These are phyloP conservation scores for Nycticorax nycticorax DNA, from an alignment of 2,113 vertebrate species.

Conservation along the genomic window DNA sequence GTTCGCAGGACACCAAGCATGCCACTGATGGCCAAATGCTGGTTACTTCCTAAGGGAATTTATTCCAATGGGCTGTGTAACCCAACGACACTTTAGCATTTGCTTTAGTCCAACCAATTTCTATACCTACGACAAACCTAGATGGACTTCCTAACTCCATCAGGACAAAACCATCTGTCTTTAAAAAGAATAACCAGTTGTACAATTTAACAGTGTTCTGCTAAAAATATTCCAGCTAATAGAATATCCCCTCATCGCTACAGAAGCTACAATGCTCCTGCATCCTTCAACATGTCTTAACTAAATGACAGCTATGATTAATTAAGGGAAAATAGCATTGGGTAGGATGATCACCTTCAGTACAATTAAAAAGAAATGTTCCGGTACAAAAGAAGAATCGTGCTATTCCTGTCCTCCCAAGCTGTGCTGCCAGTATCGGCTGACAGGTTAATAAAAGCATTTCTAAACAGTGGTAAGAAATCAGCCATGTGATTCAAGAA, in stretches of 20 bases:
- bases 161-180: background rate
- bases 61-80: background rate
- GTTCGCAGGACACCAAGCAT: background rate
- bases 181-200: background rate
- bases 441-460: slow-evolving; percentile 9
- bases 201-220: background rate
- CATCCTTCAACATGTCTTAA: background rate
- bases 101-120: background rate
- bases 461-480: slow-evolving; percentile 3
- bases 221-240: background rate
- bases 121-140: background rate
- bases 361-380: background rate
- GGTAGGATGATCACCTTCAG: background rate
- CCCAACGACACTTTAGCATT: background rate
- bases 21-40: background rate
- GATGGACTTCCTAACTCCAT: background rate
- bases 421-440: background rate
- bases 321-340: background rate
- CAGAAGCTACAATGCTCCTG: background rate
- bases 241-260: background rate
- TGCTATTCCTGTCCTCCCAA: background rate
- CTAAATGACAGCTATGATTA: background rate
- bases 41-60: background rate
- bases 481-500: background rate
- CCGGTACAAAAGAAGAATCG: background rate